phyloP scores from a whole-genome alignment of 2,113 vertebrate species.

The Trichechus manatus region DNA sequence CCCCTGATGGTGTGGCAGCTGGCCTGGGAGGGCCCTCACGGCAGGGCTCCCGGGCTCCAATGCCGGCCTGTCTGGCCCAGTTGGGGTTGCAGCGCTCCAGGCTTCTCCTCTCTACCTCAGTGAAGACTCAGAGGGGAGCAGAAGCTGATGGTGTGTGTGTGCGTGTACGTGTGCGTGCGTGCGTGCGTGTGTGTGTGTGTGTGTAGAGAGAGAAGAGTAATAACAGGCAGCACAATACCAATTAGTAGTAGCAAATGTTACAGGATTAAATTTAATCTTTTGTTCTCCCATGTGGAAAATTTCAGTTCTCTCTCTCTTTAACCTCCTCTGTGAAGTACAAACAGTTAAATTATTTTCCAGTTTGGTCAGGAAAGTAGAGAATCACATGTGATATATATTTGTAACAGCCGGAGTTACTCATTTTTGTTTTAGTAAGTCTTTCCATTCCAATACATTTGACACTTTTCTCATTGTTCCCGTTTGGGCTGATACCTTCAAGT shows the following conservation, averaged over 20 bases:
- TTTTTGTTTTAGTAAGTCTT: conserved; percentile 5
- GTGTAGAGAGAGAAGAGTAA: neutral
- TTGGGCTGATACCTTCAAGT: neutral
- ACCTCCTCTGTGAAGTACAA: neutral
- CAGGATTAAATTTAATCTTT: too few relatives aligned
- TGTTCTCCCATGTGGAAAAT: neutral
- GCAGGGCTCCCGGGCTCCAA: accelerated
- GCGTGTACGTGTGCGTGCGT: too few relatives aligned
- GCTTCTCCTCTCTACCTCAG: neutral
- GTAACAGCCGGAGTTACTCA: neutral
- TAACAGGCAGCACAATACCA: accelerated
- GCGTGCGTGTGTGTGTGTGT: neutral
- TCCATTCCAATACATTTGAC: neutral
- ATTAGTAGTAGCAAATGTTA: neutral
- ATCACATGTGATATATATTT: neutral
- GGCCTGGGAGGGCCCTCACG: neutral
- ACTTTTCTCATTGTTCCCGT: neutral
- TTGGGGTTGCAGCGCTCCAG: neutral
- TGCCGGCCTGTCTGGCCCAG: neutral
- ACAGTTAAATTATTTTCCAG: conserved; percentile 24
- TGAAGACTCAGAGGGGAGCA: neutral
- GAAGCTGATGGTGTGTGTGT: neutral
- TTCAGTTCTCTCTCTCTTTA: neutral
- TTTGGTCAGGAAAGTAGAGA: conserved; percentile 12
- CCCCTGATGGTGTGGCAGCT: neutral